Base-by-base conservation (phyloP, 2,888 invertebrate genomes). In the Formica aserva region DNA sequence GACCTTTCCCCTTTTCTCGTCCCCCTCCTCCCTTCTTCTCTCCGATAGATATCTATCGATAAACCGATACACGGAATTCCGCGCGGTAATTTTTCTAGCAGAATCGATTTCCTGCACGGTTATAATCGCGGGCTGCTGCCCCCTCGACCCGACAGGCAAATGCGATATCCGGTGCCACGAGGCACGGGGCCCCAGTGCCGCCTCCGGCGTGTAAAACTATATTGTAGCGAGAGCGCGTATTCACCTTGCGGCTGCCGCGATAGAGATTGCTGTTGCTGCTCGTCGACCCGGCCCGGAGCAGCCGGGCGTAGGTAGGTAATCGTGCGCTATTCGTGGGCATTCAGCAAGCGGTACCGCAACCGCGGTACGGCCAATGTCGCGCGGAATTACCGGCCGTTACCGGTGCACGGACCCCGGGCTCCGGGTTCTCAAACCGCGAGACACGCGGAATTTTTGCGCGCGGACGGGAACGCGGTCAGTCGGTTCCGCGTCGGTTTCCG, bases 61-160 rank as follows among this genome's bases (percentile, higher is more conserved):
- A 66, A 48, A 18, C 26, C 75, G 75, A 75, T 69, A 55, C 75
- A 45, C 74, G 32, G 11, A 65, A 65, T 76, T 76, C 35, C 65
- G 48, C 75, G 45, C 9, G 22, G 75, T 26, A 18, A 74, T 72
- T 74, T 74, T 78, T 74, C 74, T 45, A 41, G 18, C 75, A 35
- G 60, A 13, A 22, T 80, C 60, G 78, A 74, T 80, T 80, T 60
- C 78, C 76, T 72, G 41, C 32, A 57, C 41, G 60, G 75, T 45
- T 78, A 52, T 52, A 60, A 78, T 78, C 75, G 78, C 74, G 32
- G 8, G 22, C 45, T 41, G 55, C 55, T 57, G 78, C 75, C 78
- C 26, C 78, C 72, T 45, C 78, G 75, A 75, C 75, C 78, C 35
- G n/a, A 77, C 77, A 74, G 78, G 75, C 78, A 80, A 74, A 80